These are phyloP conservation scores for Drepana falcataria DNA, from an alignment of 2,888 invertebrate genomes.

Conservation along the genomic window DNA sequence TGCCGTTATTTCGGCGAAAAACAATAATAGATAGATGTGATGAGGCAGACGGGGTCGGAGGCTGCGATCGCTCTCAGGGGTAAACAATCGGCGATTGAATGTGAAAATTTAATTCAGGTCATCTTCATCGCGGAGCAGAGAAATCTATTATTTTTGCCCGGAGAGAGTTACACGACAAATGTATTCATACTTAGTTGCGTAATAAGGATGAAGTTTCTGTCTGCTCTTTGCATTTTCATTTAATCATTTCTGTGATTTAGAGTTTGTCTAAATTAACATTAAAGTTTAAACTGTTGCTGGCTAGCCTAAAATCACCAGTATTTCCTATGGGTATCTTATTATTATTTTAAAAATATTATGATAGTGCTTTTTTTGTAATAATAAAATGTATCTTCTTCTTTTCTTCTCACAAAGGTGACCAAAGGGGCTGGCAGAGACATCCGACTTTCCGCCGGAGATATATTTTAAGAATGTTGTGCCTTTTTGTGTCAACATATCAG, in stretches of 20 bases:
- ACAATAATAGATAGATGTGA: constrained; percentile 42
- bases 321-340: too few relatives aligned
- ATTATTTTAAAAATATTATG: too few relatives aligned
- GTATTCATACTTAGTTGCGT: constrained; percentile 26
- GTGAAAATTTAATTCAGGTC: constrained; percentile 74
- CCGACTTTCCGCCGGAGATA: too few relatives aligned
- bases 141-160: constrained; percentile 64
- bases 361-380: too few relatives aligned
- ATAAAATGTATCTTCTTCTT: too few relatives aligned
- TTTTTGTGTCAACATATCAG: too few relatives aligned
- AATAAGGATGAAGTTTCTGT: constrained; percentile 2
- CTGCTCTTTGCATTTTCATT: neutral
- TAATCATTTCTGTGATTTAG: neutral
- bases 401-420: too few relatives aligned
- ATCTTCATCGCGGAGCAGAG: constrained; percentile 60
- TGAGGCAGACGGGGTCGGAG: constrained; percentile 39
- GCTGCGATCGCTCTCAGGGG: constrained; percentile 61
- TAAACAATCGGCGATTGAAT: constrained; percentile 71
- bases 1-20: constrained; percentile 22
- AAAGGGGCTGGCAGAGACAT: too few relatives aligned
- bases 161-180: constrained; percentile 53
- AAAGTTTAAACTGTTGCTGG: too few relatives aligned
- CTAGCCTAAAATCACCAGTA: neutral
- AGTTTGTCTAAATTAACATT: too few relatives aligned
- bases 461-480: too few relatives aligned